A percentile compares a stretch with the other conserved stretches of the same genome.
phyloP scores from a whole-genome alignment of 2,797 vertebrate genomes.

The Phrynocephalus forsythii region DNA sequence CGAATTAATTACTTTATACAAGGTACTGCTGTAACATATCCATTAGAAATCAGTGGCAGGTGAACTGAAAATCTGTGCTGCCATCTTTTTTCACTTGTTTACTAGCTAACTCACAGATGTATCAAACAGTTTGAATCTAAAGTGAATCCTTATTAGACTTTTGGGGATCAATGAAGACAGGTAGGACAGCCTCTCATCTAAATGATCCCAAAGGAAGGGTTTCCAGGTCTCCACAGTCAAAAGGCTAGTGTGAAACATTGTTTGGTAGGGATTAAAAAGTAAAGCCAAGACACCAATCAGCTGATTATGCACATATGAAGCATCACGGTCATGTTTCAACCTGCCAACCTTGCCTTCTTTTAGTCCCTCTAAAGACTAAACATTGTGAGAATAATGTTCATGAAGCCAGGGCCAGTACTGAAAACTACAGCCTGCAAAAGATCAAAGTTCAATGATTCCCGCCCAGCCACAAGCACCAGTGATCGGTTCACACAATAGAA shows the following conservation, averaged over 20 bases:
- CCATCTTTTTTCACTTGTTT: not conserved
- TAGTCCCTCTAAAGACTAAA: not conserved
- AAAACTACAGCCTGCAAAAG: too few species aligned
- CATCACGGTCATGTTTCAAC: not conserved
- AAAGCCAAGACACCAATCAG: not conserved
- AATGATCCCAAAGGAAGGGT: not conserved
- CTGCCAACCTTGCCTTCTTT: not conserved
- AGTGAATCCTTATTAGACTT: too few species aligned
- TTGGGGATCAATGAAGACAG: too few species aligned
- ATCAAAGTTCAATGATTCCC: too few species aligned
- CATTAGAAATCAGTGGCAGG: not conserved
- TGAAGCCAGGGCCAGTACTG: too few species aligned
- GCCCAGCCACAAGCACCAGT: too few species aligned
- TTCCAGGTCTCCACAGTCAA: not conserved
- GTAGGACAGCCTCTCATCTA: too few species aligned
- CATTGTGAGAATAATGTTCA: not conserved
- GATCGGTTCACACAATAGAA: too few species aligned
- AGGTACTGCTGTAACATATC: not conserved
- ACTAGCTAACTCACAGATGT: not conserved
- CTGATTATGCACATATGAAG: too few species aligned
- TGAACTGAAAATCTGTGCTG: not conserved
- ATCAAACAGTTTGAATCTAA: too few species aligned
- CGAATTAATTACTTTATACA: too few species aligned
- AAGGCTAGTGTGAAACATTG: not conserved
- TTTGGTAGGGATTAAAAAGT: not conserved